Evolutionary conservation across 2,888 invertebrate species (phyloP).

Genomic region (Torymus auratus): DNA sequence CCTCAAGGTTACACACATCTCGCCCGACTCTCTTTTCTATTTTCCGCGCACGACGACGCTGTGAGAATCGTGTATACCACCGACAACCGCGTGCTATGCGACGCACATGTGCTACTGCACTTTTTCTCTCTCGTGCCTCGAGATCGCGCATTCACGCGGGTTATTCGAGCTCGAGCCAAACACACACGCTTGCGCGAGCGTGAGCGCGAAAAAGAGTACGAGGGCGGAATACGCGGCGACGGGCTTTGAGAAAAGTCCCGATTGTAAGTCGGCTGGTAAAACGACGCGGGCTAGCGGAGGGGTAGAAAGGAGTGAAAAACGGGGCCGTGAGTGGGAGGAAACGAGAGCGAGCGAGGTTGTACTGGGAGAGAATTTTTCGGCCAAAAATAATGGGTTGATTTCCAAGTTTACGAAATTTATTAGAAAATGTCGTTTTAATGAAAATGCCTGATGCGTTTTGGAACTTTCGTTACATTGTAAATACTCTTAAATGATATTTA

Average conservation of each 20-base stretch:
- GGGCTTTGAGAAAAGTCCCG: conserved; percentile 46
- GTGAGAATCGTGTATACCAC: conserved; percentile 17
- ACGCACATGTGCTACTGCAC: background rate
- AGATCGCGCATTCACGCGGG: conserved; percentile 43
- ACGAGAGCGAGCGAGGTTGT: background rate
- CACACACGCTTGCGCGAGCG: conserved; percentile 7
- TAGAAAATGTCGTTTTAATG: no score
- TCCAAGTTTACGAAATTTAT: no score
- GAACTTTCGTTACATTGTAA: no score
- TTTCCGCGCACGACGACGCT: conserved; percentile 19
- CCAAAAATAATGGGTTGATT: background rate
- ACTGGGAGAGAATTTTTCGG: background rate
- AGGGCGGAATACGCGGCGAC: conserved; percentile 47
- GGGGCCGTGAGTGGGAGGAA: background rate
- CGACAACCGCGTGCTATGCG: background rate
- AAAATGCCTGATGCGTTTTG: no score
- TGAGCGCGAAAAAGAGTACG: conserved; percentile 36
- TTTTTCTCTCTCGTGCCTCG: conserved; percentile 2
- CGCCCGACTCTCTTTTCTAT: conserved; percentile 6
- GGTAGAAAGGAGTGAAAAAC: background rate
- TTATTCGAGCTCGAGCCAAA: conserved; percentile 8
- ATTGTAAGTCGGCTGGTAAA: conserved; percentile 52
- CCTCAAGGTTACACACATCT: conserved; percentile 21
- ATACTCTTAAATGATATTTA: no score
- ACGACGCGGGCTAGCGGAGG: background rate